Evolutionary conservation across 53 echinoderm and acorn worm species (phyloP), one percentile per base, ranked within the genome.

Genomic region (Luidia sarsii): DNA sequence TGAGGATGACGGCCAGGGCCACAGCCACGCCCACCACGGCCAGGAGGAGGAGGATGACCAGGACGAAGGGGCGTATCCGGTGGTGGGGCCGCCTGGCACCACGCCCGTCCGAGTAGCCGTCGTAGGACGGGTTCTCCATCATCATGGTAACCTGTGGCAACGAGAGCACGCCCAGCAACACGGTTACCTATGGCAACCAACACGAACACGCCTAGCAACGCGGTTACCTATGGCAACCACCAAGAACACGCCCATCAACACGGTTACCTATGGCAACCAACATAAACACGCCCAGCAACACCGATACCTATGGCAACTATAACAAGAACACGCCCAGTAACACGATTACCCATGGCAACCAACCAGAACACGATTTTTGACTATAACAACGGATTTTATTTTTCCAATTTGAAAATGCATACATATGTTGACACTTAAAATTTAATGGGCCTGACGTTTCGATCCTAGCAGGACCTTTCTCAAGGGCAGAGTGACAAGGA

Each of bases 1-100:
- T 77, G 9, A 77, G 43, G 20, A 77, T 19, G 59, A 77, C 62
- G n/a, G 77, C 77, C 1, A 77, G 32, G 10, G 77, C 77, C 21
- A 77, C 77, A 24, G 77, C 77, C 46, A 77, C 61, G 77, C 77
- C 77, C 77, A 77, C 77, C 59, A 77, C 30, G 29, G 77, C 77
- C 48, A 77, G 31, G 1, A 77, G 61, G 29, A 77, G 61, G 46
- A 77, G 77, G 48, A 4, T 77, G 20, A 77, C 77, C 1, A 77
- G 43, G 4, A 77, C 61, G 20, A 77, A 77, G 0, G 77, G 77
- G 3, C 61, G 59, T 61, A 77, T 77, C 39, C 48, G 11, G 8
- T 77, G 77, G 21, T 77, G 77, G 0, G 62, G 29, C 33, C 48
- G 11, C 45, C 77, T 77, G 14, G 22, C 30, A 55, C 60, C 28